These are phyloP conservation scores for Brachymystax lenok DNA, from an alignment of 2,797 vertebrate genomes.

Conservation along the genomic window DNA sequence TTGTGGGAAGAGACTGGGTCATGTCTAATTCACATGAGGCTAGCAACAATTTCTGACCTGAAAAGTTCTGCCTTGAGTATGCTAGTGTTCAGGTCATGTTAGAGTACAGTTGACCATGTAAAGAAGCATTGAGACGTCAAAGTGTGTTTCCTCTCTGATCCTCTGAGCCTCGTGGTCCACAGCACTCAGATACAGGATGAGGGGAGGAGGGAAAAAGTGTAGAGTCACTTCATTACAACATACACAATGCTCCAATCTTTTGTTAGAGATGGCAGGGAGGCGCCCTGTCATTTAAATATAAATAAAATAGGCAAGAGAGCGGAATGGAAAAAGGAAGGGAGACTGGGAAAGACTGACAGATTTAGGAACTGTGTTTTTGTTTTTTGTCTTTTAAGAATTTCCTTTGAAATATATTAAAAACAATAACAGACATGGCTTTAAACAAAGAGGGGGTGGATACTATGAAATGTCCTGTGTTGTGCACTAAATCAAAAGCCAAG, in stretches of 20 bases:
- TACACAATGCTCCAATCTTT: slow-evolving; percentile 20
- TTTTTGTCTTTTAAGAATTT: slow-evolving; percentile 50
- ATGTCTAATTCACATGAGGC: no score
- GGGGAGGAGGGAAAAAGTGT: slow-evolving; percentile 8
- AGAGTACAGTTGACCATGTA: no score
- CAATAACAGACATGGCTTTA: slow-evolving; percentile 65
- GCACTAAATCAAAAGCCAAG: slow-evolving; percentile 58
- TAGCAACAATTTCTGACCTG: no score
- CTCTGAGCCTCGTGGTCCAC: not conserved
- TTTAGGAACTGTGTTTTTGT: slow-evolving; percentile 34
- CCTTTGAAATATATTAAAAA: slow-evolving; percentile 73
- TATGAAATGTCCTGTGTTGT: slow-evolving; percentile 63
- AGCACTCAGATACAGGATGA: not conserved
- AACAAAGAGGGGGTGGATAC: slow-evolving; percentile 64
- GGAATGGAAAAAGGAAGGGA: slow-evolving; percentile 50
- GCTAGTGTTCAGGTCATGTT: no score
- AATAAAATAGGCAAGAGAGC: slow-evolving; percentile 61
- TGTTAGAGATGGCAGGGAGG: slow-evolving; percentile 29
- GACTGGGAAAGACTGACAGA: slow-evolving; percentile 3
- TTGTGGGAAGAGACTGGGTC: no score
- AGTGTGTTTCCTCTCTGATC: no score
- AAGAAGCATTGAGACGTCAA: no score
- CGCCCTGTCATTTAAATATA: slow-evolving; percentile 28
- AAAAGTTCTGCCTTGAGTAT: no score
- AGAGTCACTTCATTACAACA: slow-evolving; percentile 17